Percentiles rank a stretch among this genome's conserved stretches.
Conservation (phyloP, 2,797 vertebrate species). For the Alcedo atthis region DNA sequence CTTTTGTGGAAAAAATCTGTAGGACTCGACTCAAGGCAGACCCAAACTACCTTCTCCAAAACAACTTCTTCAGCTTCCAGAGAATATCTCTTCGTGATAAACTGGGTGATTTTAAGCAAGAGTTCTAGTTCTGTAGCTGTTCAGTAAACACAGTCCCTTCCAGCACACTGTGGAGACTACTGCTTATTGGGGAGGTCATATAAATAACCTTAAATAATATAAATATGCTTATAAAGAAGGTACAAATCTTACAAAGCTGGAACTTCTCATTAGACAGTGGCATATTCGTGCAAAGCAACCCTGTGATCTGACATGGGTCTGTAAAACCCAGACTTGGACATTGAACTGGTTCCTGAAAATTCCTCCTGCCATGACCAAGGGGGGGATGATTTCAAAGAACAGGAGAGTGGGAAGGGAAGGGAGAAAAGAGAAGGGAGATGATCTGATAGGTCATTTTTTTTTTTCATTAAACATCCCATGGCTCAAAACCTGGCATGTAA, state of each 20-base stretch:
- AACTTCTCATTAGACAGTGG: neutral
- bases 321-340: conserved; percentile 29
- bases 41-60: neutral
- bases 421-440: neutral
- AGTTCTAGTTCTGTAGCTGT: neutral
- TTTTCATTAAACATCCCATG: conserved; percentile 11
- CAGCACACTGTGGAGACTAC: neutral
- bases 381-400: neutral
- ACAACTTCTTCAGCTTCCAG: neutral
- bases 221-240: neutral
- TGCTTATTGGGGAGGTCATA: neutral
- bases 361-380: neutral
- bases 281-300: neutral
- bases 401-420: neutral
- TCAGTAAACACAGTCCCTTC: neutral
- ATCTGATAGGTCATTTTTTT: conserved; percentile 16
- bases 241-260: neutral
- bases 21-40: neutral
- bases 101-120: neutral
- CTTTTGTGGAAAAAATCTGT: neutral
- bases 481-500: conserved; percentile 29
- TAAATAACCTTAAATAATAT: neutral
- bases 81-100: neutral
- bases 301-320: neutral
- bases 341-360: neutral